phyloP scores from a whole-genome alignment of 2,888 invertebrate genomes.

The Nebria brevicollis region DNA sequence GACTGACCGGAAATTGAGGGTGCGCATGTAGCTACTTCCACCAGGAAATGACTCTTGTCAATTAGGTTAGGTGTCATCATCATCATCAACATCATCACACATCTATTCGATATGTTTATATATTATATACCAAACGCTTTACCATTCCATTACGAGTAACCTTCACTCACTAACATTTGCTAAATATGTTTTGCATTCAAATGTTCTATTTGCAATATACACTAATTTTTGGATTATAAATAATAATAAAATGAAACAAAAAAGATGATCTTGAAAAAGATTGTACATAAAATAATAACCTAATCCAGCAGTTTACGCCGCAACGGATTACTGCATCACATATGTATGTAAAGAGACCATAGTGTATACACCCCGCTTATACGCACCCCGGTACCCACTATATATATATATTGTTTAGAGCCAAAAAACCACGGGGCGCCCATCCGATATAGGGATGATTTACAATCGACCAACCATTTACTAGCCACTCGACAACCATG shows the following conservation, averaged over 20 bases:
- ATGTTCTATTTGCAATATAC: too few relatives aligned
- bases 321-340: slow-evolving; percentile 1
- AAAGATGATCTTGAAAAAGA: not conserved
- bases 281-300: not conserved
- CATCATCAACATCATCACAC: slow-evolving; percentile 46
- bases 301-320: not conserved
- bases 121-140: too few relatives aligned
- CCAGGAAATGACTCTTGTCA: slow-evolving; percentile 64
- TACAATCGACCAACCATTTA: slow-evolving; percentile 49
- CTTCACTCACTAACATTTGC: too few relatives aligned
- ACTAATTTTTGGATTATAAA: not conserved
- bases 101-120: not conserved
- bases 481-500: slow-evolving; percentile 43
- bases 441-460: slow-evolving; percentile 54
- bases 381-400: slow-evolving; percentile 19
- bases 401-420: slow-evolving; percentile 53
- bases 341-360: not conserved
- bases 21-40: slow-evolving; percentile 60
- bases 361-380: slow-evolving; percentile 6
- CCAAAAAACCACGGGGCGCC: slow-evolving; percentile 53
- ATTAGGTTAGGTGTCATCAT: slow-evolving; percentile 58
- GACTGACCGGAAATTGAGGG: slow-evolving; percentile 64
- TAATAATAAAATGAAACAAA: not conserved
- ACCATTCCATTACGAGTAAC: too few relatives aligned
- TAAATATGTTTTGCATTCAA: too few relatives aligned